Percentiles rank a stretch among this genome's conserved stretches.
These are phyloP conservation scores for Phymastichus coffea DNA, from an alignment of 1,140 invertebrate species.

Conservation along the genomic window DNA sequence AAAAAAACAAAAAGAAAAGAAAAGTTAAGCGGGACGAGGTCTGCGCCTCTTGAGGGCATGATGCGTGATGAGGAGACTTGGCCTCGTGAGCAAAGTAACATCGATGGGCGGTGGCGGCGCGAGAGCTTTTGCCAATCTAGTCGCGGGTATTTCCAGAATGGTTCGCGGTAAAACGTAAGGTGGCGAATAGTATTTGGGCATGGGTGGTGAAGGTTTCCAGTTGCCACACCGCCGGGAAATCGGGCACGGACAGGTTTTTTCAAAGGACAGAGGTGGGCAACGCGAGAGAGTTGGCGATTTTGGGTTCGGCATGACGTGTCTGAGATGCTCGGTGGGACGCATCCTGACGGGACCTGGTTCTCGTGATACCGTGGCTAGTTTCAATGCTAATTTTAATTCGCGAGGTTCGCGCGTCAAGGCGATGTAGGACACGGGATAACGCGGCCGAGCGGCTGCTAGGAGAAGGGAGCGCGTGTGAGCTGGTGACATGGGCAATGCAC, in stretches of 20 bases:
- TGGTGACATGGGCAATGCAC: background rate
- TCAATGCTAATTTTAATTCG: background rate
- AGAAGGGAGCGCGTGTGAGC: background rate
- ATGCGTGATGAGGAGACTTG: background rate
- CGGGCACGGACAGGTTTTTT: slow-evolving; percentile 8
- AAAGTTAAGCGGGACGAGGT: background rate
- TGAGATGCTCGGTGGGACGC: background rate
- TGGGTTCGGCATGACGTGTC: background rate
- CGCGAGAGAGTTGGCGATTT: background rate
- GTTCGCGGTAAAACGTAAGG: background rate
- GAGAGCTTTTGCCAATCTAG: background rate
- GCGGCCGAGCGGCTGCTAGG: background rate
- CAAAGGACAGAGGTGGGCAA: slow-evolving; percentile 3
- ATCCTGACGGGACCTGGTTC: background rate
- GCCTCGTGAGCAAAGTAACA: background rate
- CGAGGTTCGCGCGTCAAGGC: background rate
- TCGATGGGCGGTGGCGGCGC: background rate
- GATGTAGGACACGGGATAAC: slow-evolving; percentile 10
- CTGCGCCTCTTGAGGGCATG: background rate
- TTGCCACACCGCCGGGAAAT: slow-evolving; percentile 11
- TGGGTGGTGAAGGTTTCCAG: slow-evolving; percentile 14
- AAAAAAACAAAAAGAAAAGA: too few species aligned
- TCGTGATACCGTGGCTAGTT: slow-evolving; percentile 6
- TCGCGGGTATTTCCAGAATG: background rate
- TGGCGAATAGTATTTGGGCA: background rate